Evolutionary conservation across 2,797 vertebrate genomes (phyloP), one percentile per base, ranked within the genome.

Genomic region (Chromobotia macracanthus): DNA sequence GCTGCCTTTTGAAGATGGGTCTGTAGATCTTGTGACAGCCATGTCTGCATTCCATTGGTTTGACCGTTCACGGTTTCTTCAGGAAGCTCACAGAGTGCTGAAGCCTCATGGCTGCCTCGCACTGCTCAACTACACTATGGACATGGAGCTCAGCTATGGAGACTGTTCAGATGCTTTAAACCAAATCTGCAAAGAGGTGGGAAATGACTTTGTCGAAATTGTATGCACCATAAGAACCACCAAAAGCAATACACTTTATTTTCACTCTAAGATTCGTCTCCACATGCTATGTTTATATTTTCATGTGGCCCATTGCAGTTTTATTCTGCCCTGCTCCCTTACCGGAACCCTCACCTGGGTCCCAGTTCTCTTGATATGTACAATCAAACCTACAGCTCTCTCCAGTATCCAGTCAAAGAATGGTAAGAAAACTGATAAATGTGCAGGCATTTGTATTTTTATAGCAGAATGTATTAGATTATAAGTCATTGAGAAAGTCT

Each of bases 1-100:
- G 61, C 85, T 96, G 73, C 94, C 94, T 0, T 87, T 94, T 0
- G 69, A 72, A 11, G 91, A 93, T 10, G 73, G 82, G 75, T 94
- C 94, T 0, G 95, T 91, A 80, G 95, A 95, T 41, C 80, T 94
- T 55, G 35, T 97, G 80, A 89, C 94, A 0, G 89, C 93, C 1
- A 94, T 95, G 85, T 90, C 92, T 0, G 94, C 95, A 0, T 95
- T 91, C 0, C 95, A 96, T 86, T 96, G 95, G 95, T 96, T 97
- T 3, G 89, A 95, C 80, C 63, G 87, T 0, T 82, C 64, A 0
- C 86, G 69, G 46, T 95, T 97, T 82, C 88, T 94, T 58, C 65
- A 55, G 51, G 95, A 96, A 80, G 92, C 77, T 0, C 75, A 90
- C 64, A 87, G 95, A 2, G 85, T 96, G 60, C 44, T 97, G 58